These are phyloP conservation scores for Eulimnadia texana DNA, from an alignment of 1,140 invertebrate genomes.

Conservation along the genomic window DNA sequence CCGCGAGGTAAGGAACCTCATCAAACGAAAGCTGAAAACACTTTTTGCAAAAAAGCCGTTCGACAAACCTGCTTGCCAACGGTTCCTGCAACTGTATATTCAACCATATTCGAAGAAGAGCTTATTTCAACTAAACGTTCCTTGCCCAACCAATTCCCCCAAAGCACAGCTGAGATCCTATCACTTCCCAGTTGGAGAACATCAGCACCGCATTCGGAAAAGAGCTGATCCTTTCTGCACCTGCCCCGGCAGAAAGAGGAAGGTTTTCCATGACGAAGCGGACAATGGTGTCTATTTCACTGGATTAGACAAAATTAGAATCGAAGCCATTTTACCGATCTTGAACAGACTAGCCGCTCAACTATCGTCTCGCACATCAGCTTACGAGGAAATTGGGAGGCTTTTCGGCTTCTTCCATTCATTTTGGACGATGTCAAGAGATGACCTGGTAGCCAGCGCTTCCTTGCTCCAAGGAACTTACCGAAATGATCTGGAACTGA, in stretches of 20 bases:
- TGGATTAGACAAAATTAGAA: no score
- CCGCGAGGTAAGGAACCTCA: background rate
- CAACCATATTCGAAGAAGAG: background rate
- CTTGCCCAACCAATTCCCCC: background rate
- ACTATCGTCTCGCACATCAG: no score
- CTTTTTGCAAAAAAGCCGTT: background rate
- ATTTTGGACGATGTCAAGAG: no score
- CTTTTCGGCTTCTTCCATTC: no score
- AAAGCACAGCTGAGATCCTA: background rate
- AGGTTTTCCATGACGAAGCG: no score
- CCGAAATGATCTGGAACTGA: no score
- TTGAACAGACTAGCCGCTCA: no score
- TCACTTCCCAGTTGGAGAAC: background rate
- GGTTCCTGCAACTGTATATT: background rate
- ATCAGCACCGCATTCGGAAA: background rate
- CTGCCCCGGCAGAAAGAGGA: background rate
- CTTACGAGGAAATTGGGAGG: no score
- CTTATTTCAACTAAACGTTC: background rate
- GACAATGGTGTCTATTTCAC: no score
- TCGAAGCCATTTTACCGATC: no score
- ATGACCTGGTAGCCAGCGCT: no score
- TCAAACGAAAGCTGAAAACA: background rate
- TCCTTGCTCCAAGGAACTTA: no score
- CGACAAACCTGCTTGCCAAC: background rate
- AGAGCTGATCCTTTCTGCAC: background rate